Evolutionary conservation across 2,797 vertebrate species (phyloP).

Genomic region (Tadarida brasiliensis): DNA sequence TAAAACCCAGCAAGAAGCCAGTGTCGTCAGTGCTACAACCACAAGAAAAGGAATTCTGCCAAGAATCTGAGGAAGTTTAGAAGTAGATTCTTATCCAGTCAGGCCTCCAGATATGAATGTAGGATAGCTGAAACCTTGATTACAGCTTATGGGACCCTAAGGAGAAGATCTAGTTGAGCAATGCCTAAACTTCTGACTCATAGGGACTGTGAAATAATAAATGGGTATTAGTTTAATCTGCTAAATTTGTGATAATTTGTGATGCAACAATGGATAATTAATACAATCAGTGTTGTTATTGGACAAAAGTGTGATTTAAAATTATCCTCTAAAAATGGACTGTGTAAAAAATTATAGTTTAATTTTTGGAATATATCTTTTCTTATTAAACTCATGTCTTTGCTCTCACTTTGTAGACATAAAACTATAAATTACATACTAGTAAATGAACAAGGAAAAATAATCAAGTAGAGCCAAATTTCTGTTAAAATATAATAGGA

Average conservation of each 20-base stretch:
- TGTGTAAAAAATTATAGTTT: neutral
- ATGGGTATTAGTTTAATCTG: neutral
- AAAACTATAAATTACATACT: conserved; percentile 1
- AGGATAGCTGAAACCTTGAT: conserved; percentile 23
- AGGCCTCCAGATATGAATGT: conserved; percentile 29
- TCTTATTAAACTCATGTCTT: neutral
- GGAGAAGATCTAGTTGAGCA: conserved; percentile 14
- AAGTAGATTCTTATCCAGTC: conserved; percentile 10
- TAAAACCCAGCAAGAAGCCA: neutral
- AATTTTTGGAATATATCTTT: conserved; percentile 7
- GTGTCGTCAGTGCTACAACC: neutral
- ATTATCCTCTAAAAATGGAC: neutral
- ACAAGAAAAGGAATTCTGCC: neutral
- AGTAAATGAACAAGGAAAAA: conserved; percentile 10
- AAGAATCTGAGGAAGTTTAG: conserved; percentile 5
- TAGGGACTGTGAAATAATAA: conserved; percentile 23
- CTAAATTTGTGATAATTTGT: neutral
- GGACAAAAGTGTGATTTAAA: neutral
- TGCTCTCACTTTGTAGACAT: neutral
- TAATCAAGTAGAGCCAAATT: neutral
- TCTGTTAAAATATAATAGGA: neutral
- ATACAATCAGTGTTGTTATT: conserved; percentile 8
- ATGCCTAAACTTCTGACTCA: neutral
- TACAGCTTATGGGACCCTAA: neutral
- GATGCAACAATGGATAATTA: conserved; percentile 12